These are phyloP conservation scores for Biston betularia DNA, from an alignment of 2,888 invertebrate species.

Conservation along the genomic window DNA sequence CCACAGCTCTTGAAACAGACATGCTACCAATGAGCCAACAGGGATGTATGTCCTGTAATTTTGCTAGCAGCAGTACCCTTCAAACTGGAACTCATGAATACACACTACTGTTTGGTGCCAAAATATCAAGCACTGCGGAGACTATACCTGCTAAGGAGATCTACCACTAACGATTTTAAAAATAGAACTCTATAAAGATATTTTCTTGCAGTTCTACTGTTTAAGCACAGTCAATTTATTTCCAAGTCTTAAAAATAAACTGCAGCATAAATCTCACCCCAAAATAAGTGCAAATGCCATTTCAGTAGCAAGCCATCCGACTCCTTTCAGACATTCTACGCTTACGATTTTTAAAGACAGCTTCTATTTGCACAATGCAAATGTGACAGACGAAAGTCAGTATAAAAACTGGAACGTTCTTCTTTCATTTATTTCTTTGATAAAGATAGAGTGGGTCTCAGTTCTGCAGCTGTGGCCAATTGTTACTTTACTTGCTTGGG, in stretches of 20 bases:
- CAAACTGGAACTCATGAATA: too few relatives aligned
- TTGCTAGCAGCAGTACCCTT: too few relatives aligned
- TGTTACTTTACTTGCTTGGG: constrained; percentile 66
- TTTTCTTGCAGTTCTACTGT: not conserved
- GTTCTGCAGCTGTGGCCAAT: constrained; percentile 74
- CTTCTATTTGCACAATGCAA: constrained; percentile 69
- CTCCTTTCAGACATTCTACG: constrained; percentile 47
- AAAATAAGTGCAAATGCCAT: constrained; percentile 4
- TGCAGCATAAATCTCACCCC: not conserved
- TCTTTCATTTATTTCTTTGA: constrained; percentile 75
- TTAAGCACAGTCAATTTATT: not conserved
- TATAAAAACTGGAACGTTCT: constrained; percentile 55
- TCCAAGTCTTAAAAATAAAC: not conserved
- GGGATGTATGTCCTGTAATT: too few relatives aligned
- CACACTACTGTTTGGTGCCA: too few relatives aligned
- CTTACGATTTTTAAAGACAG: constrained; percentile 56
- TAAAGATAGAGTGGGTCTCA: constrained; percentile 64
- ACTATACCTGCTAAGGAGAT: too few relatives aligned
- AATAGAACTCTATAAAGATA: too few relatives aligned
- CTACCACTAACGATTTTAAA: too few relatives aligned
- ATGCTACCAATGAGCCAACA: too few relatives aligned
- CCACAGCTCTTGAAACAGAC: too few relatives aligned
- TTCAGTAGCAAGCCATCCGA: constrained; percentile 12
- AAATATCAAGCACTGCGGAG: too few relatives aligned
- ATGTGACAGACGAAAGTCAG: constrained; percentile 65